Percentiles rank a stretch among this genome's conserved stretches.
phyloP scores from a whole-genome alignment of 2,888 invertebrate genomes.

The Dasysyrphus albostriatus region DNA sequence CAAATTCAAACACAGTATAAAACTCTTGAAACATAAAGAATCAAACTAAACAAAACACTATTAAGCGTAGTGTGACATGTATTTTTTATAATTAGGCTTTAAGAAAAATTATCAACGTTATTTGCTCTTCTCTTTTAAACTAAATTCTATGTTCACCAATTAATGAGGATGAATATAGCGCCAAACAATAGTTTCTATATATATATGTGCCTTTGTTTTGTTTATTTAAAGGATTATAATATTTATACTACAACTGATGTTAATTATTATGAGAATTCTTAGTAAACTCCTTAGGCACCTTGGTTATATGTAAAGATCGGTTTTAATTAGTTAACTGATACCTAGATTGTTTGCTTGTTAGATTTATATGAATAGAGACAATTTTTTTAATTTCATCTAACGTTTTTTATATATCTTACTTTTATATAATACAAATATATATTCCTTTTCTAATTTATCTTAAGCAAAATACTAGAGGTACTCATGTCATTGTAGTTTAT shows the following conservation, averaged over 20 bases:
- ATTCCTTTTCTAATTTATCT: not conserved
- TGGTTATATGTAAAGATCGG: slow-evolving; percentile 37
- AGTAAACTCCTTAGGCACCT: slow-evolving; percentile 54
- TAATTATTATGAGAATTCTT: slow-evolving; percentile 55
- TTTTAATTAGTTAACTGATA: slow-evolving; percentile 39
- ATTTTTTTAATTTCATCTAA: slow-evolving; percentile 31
- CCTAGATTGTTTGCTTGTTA: slow-evolving; percentile 42
- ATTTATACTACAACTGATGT: slow-evolving; percentile 50
- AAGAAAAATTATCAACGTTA: slow-evolving; percentile 47
- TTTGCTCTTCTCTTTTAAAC: slow-evolving; percentile 53
- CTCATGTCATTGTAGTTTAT: not conserved
- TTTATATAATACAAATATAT: slow-evolving; percentile 27
- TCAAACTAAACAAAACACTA: slow-evolving; percentile 27
- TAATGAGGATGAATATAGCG: slow-evolving; percentile 44
- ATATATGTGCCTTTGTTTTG: slow-evolving; percentile 76
- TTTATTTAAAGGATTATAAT: slow-evolving; percentile 67
- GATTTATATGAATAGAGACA: slow-evolving; percentile 12
- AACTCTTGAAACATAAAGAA: slow-evolving; percentile 33
- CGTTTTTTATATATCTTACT: slow-evolving; percentile 36
- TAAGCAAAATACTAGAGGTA: not conserved
- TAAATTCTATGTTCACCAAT: slow-evolving; percentile 42
- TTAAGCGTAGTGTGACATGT: slow-evolving; percentile 60
- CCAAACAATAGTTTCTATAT: slow-evolving; percentile 76
- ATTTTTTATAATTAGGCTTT: slow-evolving; percentile 67
- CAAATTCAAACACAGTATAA: slow-evolving; percentile 68